Evolutionary conservation across 2,888 invertebrate species (phyloP).

Genomic region (Dromius quadrimaculatus): DNA sequence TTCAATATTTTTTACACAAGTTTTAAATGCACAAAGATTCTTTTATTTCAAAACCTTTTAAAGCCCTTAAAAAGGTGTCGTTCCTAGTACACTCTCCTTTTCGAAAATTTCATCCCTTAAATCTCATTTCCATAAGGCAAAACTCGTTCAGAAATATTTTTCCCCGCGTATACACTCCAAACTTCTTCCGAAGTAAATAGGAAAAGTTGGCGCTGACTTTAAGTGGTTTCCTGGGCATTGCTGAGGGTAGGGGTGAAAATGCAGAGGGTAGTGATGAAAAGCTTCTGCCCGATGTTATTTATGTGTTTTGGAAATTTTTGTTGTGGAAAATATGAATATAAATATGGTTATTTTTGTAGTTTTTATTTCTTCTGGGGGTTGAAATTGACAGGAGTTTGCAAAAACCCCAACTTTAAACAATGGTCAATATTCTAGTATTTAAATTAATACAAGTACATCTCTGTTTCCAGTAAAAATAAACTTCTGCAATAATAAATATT

Average conservation of each 20-base stretch:
- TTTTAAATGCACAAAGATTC: not conserved
- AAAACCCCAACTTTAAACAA: too few species aligned
- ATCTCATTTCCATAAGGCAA: not conserved
- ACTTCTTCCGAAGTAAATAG: slow-evolving; percentile 19
- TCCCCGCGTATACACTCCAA: not conserved
- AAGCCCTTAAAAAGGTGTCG: slow-evolving; percentile 21
- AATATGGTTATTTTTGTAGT: slow-evolving; percentile 36
- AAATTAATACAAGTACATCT: slow-evolving; percentile 6
- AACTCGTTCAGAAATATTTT: not conserved
- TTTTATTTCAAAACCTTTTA: slow-evolving; percentile 30
- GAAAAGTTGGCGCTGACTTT: slow-evolving; percentile 28
- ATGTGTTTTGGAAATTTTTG: slow-evolving; percentile 39
- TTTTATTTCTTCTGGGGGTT: slow-evolving; percentile 26
- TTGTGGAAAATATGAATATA: slow-evolving; percentile 34
- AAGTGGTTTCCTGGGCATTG: slow-evolving; percentile 23
- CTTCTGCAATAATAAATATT: slow-evolving; percentile 30
- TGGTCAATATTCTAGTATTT: too few species aligned
- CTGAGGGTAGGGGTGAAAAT: not conserved
- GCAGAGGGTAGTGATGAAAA: slow-evolving; percentile 24
- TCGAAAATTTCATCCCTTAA: not conserved
- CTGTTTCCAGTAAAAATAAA: slow-evolving; percentile 22
- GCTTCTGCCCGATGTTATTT: slow-evolving; percentile 31
- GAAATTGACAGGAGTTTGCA: too few species aligned
- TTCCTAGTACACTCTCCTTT: not conserved
- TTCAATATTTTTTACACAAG: slow-evolving; percentile 12